Base-by-base conservation (phyloP, 2,797 vertebrate genomes). In the Oophaga sylvatica region DNA sequence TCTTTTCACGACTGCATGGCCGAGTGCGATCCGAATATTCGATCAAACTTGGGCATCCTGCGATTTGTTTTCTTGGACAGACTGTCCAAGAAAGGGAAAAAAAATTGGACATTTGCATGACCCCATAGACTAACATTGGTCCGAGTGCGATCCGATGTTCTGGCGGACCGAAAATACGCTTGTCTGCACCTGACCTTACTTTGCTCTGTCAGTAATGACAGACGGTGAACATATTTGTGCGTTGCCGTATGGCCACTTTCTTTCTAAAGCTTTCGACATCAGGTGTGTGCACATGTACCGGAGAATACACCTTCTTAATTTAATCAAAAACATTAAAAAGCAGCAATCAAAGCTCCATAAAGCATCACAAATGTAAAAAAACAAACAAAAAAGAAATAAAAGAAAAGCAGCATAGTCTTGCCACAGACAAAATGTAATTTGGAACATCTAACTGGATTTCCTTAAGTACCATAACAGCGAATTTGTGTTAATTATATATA, bases 401-500 rank as follows among this genome's bases (percentile, higher is more conserved):
- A 84, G 45, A 35, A 79, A 81, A 67, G 57, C 79, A 62, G 29
- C 60, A 53, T 26, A 71, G 65, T 60, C 71, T 87, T 70, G 35
- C 77, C 31, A 60, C 77, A 81, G 53, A 87, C 65, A 73, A 60
- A 87, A 75, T 62, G 79, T 87, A 81, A 87, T 87, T 87, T 87
- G 67, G 70, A 71, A 71, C 68, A 75, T 80, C 65, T 82, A 82
- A 87, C 68, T 76, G 81, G 56, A 87, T 87, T 75, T 82, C 67
- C 68, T 77, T 60, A 82, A 87, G 70, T 82, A 82, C 79, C 48
- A 75, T 63, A 87, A 63, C 70, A 82, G 80, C 67, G 81, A 81
- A 82, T 87, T 73, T 87, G 76, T 78, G 84, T 85, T 84, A 84
- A 84, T 84, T 84, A 84, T 84, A 77, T 75, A 45, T 75, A 77